Evolutionary conservation across 2,888 invertebrate genomes (phyloP), one percentile per base, ranked within the genome.

Genomic region (Scaptomyza cyrtandrae): DNA sequence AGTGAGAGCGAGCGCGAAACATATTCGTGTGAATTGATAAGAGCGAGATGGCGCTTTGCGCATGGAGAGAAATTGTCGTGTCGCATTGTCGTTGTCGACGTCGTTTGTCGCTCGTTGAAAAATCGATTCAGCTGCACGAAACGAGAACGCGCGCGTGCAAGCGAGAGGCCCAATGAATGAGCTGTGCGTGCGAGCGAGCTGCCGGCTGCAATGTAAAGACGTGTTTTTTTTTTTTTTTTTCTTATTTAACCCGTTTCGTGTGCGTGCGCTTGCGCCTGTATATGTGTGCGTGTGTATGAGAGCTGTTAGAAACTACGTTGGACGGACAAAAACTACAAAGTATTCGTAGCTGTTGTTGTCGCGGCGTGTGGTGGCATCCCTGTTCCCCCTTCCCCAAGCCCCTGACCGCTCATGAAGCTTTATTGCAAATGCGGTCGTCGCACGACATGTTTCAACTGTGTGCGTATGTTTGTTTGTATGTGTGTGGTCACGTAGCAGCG

Each of bases 61-160:
- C 50, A 61, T 71, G 62, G 59, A 87, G 84, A 80, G 84, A 88
- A 85, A 88, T 83, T 88, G 76, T 82, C 86, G 86, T 75, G 78
- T 76, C 75, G 72, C 57, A 68, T 49, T 52, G 56, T 52, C 44
- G 57, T 44, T n/a, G 66, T 31, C 61, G 69, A 44, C 50, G 58
- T 66, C 61, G 65, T 62, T 78, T 73, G 78, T 79, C 64, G 78
- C 67, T 76, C 70, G 78, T 75, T 73, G 80, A 85, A 88, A 86
- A 85, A 88, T 85, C 86, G 88, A 86, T 85, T 83, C 76, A 84
- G 84, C 84, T 82, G 74, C 71, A 67, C 56, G 60, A 69, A 78
- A 75, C 79, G 76, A 79, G 76, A 62, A 76, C 75, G 81, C 81
- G 71, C 55, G 77, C 31, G 84, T 65, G 45, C 59, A 52, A 72